Base-by-base conservation (phyloP, 2,888 invertebrate species). In the Nebria brevicollis region DNA sequence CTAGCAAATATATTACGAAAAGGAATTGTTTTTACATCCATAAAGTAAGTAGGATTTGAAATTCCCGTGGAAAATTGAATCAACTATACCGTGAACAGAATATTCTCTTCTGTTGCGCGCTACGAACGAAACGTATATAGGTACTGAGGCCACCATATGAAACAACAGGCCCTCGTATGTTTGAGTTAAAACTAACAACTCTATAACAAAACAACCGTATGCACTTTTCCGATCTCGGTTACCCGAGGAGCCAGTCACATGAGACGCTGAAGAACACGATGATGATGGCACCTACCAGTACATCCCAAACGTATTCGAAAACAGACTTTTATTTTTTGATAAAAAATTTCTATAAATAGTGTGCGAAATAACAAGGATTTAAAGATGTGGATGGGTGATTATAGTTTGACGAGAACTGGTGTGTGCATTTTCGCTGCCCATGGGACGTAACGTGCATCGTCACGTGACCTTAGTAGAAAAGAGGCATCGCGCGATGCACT, bases 401-500 rank as follows among this genome's bases (percentile, higher is more conserved):
- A 20, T 1, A 34, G 26, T 25, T 70, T 70, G 70, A 25, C 70
- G 6, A 70, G 13, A 13, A 20, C 70, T 70, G 34, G 26, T 74
- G 42, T 66, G 65, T 76, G 66, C 26, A 76, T 3, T 66, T 20
- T 20, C 25, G 64, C 26, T 66, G 26, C 65, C 66, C 41, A 26
- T 2, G 76, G 66, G 75, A 43, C 64, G 72, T 20, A 26, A 41
- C 77, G 13, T 66, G 77, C 43, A 43, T 26, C 11, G 77, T 34
- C n/a, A 77, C 42, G 65, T 72, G 43, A 77, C 64, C 70, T 64
- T 26, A 54, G 43, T 10, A 20, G 34, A 34, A 34, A 13, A 54
- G 54, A 5, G 54, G 8, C 54, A 54, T 54, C 54, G 82, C 83
- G 83, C 83, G 82, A 83, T 82, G 82, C 77, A 75, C 77, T 78